A percentile compares a stretch with the other conserved stretches of the same genome.
phyloP scores from a whole-genome alignment of 2,888 invertebrate genomes.

The Parthenolecanium corni region DNA sequence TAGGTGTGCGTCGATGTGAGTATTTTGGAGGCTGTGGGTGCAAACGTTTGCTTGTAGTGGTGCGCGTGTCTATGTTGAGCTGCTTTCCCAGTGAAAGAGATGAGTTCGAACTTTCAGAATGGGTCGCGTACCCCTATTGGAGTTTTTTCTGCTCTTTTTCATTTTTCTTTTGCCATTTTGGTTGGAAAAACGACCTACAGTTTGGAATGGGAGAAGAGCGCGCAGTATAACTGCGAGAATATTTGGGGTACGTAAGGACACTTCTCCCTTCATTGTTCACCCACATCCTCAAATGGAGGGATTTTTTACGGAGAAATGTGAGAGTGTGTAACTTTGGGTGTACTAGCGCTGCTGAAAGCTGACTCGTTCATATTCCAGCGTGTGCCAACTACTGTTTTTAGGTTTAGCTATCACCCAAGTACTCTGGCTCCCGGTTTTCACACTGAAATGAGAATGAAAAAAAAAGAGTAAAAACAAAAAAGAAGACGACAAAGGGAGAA shows the following conservation, averaged over 20 bases:
- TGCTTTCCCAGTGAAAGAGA: background rate
- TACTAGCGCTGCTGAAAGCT: background rate
- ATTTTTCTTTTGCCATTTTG: too few species aligned
- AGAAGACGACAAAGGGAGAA: slow-evolving; percentile 7
- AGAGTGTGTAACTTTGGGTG: background rate
- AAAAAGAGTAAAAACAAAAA: too few species aligned
- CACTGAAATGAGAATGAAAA: too few species aligned
- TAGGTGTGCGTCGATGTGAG: too few species aligned
- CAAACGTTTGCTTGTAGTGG: background rate
- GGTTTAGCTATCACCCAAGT: too few species aligned
- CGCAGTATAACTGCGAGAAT: slow-evolving; percentile 5
- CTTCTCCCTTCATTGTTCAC: background rate
- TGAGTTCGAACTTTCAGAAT: background rate
- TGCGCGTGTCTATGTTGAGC: background rate
- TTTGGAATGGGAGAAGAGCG: background rate
- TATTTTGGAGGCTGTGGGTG: background rate
- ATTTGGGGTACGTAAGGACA: slow-evolving; percentile 23
- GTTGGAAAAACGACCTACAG: slow-evolving; percentile 20
- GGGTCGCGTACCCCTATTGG: too few species aligned
- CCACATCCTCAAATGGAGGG: too few species aligned
- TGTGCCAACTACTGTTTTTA: background rate
- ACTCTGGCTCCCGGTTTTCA: too few species aligned
- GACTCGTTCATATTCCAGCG: background rate
- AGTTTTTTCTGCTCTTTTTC: too few species aligned
- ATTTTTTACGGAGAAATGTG: background rate